phyloP scores from a whole-genome alignment of 2,888 invertebrate species.

The Erebia ligea region DNA sequence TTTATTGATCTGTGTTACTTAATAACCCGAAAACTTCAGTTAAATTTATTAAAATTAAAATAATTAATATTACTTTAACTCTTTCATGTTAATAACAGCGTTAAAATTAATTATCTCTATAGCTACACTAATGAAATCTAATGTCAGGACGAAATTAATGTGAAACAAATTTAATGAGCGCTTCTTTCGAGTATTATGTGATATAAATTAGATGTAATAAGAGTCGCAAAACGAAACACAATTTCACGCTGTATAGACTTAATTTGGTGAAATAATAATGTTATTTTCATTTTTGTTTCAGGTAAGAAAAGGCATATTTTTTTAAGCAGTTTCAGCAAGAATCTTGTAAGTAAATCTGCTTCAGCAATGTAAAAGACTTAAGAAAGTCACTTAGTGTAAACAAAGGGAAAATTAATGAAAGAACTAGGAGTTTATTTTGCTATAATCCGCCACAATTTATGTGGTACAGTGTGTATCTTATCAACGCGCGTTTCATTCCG shows the following conservation, averaged over 20 bases:
- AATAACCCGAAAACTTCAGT: not conserved
- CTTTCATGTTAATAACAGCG: constrained; percentile 1
- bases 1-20: too few relatives aligned
- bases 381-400: not conserved
- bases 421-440: too few relatives aligned
- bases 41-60: not conserved
- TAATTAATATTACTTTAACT: constrained; percentile 1
- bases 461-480: too few relatives aligned
- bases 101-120: constrained; percentile 12
- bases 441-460: too few relatives aligned
- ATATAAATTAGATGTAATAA: constrained; percentile 1
- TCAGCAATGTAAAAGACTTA: not conserved
- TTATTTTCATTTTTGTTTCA: constrained; percentile 19
- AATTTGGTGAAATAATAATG: not conserved
- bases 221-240: not conserved
- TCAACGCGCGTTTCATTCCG: too few relatives aligned
- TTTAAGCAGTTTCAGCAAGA: not conserved
- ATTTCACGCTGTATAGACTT: not conserved
- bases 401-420: constrained; percentile 24
- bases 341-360: constrained; percentile 5
- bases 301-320: constrained; percentile 18
- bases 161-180: constrained; percentile 1
- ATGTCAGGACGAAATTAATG: constrained; percentile 2
- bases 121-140: constrained; percentile 12
- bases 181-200: constrained; percentile 12